Evolutionary conservation across 1,140 invertebrate species (phyloP).

Genomic region (Megalopta genalis): DNA sequence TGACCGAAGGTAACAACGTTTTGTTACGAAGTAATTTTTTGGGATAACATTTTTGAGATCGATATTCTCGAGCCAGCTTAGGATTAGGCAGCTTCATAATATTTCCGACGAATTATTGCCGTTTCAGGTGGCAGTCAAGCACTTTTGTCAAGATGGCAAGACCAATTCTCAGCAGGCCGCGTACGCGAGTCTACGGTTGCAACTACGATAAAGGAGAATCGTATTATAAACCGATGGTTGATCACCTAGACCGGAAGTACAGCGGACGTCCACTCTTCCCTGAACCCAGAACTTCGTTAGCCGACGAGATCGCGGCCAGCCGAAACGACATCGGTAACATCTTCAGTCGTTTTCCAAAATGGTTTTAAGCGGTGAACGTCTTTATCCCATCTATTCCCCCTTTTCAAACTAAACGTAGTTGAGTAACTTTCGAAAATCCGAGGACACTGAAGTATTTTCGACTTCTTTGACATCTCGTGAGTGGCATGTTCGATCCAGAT

Average conservation of each 20-base stretch:
- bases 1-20: no score
- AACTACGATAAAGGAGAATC: conserved; percentile 90
- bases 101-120: background rate
- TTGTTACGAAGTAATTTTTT: no score
- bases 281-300: conserved; percentile 76
- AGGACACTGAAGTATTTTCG: conserved; percentile 3
- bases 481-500: conserved; percentile 35
- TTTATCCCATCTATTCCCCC: conserved; percentile 35
- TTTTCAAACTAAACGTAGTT: conserved; percentile 19
- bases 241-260: conserved; percentile 86
- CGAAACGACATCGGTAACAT: conserved; percentile 80
- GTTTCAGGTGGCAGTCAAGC: conserved; percentile 46
- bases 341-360: conserved; percentile 80
- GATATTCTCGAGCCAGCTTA: background rate
- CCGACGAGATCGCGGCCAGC: conserved; percentile 78
- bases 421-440: conserved; percentile 40
- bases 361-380: conserved; percentile 75
- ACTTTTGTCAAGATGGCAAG: conserved; percentile 72
- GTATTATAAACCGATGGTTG: conserved; percentile 87
- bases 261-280: conserved; percentile 79
- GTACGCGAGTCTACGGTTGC: conserved; percentile 88
- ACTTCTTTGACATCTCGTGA: conserved; percentile 12
- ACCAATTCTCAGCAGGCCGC: conserved; percentile 82
- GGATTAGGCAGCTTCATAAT: background rate
- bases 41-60: background rate